Conservation (phyloP, 2,888 invertebrate genomes). For the Parelbella ahira region DNA sequence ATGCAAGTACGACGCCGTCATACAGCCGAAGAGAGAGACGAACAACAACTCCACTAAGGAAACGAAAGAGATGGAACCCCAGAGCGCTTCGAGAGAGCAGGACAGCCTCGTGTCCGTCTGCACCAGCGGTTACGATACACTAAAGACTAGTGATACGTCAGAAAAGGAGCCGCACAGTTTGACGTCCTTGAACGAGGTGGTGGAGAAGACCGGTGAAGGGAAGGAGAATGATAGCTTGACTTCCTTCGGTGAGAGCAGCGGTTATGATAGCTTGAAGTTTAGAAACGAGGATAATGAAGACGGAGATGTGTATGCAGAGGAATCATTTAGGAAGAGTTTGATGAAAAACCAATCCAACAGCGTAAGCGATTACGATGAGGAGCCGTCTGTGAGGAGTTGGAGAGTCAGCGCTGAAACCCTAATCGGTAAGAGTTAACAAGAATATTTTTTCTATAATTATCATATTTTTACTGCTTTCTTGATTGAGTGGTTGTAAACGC, state of each 20-base stretch:
- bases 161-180: slow-evolving; percentile 61
- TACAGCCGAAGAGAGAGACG: slow-evolving; percentile 59
- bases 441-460: neutral
- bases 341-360: slow-evolving; percentile 49
- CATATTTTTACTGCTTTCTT: neutral
- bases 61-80: slow-evolving; percentile 52
- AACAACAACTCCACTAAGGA: slow-evolving; percentile 60
- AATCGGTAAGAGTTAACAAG: slow-evolving; percentile 59
- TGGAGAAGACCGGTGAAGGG: slow-evolving; percentile 32
- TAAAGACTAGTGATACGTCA: slow-evolving; percentile 52
- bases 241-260: slow-evolving; percentile 88
- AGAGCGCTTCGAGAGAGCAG: slow-evolving; percentile 50
- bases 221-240: slow-evolving; percentile 82
- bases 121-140: slow-evolving; percentile 68
- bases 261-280: slow-evolving; percentile 86
- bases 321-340: slow-evolving; percentile 66
- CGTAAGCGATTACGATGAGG: slow-evolving; percentile 51
- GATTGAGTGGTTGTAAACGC: too few species aligned
- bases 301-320: slow-evolving; percentile 62
- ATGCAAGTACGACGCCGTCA: slow-evolving; percentile 86
- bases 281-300: slow-evolving; percentile 78
- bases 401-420: slow-evolving; percentile 60
- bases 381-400: slow-evolving; percentile 55
- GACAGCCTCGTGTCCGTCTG: slow-evolving; percentile 68
- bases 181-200: slow-evolving; percentile 56